A percentile compares a stretch with the other conserved stretches of the same genome.
These are phyloP conservation scores for Danaus chrysippus DNA, from an alignment of 2,888 invertebrate genomes.

Conservation along the genomic window DNA sequence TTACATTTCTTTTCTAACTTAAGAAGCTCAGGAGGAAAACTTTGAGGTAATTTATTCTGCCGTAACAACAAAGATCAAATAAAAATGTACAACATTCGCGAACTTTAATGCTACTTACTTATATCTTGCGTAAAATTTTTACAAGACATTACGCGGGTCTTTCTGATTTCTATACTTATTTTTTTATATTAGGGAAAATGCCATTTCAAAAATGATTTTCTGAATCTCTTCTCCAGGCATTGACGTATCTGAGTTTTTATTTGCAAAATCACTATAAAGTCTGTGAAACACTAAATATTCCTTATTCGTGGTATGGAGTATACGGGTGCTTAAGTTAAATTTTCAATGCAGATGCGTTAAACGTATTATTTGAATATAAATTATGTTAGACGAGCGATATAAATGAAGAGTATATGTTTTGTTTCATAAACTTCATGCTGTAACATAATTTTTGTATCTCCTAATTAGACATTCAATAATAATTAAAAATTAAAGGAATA, in stretches of 20 bases:
- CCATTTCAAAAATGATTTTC: neutral
- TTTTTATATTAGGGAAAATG: neutral
- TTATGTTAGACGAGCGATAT: too few relatives aligned
- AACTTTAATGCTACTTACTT: constrained; percentile 44
- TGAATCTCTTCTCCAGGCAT: neutral
- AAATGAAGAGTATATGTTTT: too few relatives aligned
- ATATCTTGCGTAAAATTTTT: constrained; percentile 37
- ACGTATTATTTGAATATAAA: too few relatives aligned
- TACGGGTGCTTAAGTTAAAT: too few relatives aligned
- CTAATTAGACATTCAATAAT: neutral
- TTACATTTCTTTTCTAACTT: constrained; percentile 37
- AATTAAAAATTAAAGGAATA: neutral
- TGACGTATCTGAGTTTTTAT: too few relatives aligned
- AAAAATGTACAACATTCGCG: constrained; percentile 47
- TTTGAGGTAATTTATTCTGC: constrained; percentile 40
- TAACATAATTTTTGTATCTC: neutral
- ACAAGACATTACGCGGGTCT: constrained; percentile 10
- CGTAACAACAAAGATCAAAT: constrained; percentile 43
- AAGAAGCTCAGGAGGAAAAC: constrained; percentile 39
- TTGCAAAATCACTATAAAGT: too few relatives aligned
- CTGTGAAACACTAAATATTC: too few relatives aligned
- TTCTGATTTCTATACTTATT: neutral
- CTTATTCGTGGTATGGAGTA: too few relatives aligned
- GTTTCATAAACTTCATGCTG: neutral
- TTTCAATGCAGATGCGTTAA: too few relatives aligned